A percentile compares a stretch with the other conserved stretches of the same genome.
Evolutionary conservation across 2,797 vertebrate species (phyloP).

Genomic region (Hypotaenidia philippensis): DNA sequence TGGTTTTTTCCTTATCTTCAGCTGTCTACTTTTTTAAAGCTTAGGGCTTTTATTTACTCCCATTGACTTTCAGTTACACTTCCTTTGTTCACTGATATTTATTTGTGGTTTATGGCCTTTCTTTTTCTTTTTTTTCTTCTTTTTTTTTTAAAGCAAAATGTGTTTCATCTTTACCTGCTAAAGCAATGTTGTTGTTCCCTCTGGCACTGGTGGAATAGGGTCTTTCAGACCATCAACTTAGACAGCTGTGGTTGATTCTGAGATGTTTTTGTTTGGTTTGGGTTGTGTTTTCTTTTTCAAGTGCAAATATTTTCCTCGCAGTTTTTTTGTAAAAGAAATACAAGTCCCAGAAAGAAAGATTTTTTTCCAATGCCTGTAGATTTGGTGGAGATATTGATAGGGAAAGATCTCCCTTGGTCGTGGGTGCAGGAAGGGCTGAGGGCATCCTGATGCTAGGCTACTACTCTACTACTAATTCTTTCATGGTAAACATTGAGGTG

Average conservation of each 20-base stretch:
- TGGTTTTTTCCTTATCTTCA: neutral
- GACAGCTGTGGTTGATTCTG: neutral
- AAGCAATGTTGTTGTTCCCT: neutral
- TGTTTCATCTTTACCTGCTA: neutral
- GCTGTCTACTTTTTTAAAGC: neutral
- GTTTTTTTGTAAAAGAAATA: neutral
- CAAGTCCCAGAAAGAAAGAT: neutral
- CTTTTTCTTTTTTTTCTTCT: accelerated
- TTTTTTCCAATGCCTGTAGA: neutral
- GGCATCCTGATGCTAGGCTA: neutral
- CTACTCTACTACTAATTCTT: neutral
- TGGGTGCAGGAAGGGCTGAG: neutral
- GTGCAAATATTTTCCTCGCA: accelerated
- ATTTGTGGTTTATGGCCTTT: neutral
- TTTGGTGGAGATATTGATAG: neutral
- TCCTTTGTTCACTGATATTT: neutral
- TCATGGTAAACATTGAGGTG: neutral
- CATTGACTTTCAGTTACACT: neutral
- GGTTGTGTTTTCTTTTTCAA: neutral
- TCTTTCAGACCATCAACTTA: neutral
- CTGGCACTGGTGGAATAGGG: neutral
- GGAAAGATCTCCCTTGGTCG: neutral
- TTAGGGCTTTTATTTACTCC: neutral
- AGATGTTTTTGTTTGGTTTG: neutral
- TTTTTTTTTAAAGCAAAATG: neutral